These are phyloP conservation scores for Aleiodes testaceus DNA, from an alignment of 2,888 invertebrate species.

Conservation along the genomic window DNA sequence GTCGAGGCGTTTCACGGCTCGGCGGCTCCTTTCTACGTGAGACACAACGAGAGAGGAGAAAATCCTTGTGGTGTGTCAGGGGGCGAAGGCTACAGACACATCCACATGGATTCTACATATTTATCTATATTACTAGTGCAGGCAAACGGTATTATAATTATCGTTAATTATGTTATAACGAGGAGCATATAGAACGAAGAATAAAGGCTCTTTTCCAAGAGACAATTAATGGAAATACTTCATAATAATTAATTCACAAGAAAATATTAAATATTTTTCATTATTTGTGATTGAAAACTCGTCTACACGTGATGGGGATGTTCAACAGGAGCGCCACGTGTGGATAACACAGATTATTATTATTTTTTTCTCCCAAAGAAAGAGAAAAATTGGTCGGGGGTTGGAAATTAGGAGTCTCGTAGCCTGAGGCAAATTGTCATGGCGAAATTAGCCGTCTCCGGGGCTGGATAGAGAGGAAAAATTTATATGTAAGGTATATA, in stretches of 20 bases:
- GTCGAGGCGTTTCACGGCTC: conserved; percentile 49
- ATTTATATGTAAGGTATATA: conserved; percentile 19
- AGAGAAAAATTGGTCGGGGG: background rate
- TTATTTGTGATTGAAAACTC: background rate
- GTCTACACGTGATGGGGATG: background rate
- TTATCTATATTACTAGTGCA: conserved; percentile 36
- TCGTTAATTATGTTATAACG: conserved; percentile 46
- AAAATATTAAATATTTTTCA: too few relatives aligned
- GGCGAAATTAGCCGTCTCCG: conserved; percentile 50
- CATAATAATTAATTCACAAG: too few relatives aligned
- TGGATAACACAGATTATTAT: background rate
- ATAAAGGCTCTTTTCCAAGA: background rate
- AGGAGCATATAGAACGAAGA: conserved; percentile 28
- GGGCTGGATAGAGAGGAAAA: conserved; percentile 36
- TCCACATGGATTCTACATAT: background rate
- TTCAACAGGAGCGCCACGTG: conserved; percentile 21
- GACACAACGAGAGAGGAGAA: conserved; percentile 22
- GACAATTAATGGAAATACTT: conserved; percentile 4
- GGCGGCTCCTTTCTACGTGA: conserved; percentile 50
- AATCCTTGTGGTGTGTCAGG: conserved; percentile 19
- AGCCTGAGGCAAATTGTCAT: conserved; percentile 47
- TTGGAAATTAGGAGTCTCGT: conserved; percentile 51
- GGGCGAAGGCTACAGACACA: conserved; percentile 19
- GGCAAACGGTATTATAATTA: conserved; percentile 46
- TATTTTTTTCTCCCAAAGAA: background rate